Evolutionary conservation across 2,113 vertebrate species (phyloP), one percentile per base, ranked within the genome.

Genomic region (Grammomys surdaster): DNA sequence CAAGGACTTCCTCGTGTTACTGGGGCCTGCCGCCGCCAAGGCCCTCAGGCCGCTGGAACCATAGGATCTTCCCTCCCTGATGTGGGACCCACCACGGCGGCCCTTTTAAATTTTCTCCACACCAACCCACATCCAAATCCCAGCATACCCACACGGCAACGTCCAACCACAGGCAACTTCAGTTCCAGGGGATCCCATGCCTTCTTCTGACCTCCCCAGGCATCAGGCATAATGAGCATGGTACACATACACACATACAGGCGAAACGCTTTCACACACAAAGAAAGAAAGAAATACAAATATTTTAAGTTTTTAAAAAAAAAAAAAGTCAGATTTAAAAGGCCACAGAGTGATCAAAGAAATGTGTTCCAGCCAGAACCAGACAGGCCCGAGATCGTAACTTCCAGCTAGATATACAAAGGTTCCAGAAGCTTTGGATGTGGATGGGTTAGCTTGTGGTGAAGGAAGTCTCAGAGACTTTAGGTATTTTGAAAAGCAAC

Each of bases 381-480:
- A 56, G 31, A 20, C 33, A 58, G 31, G 51, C 51, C 51, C 48
- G 33, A 80, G 48, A 22, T 20, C n/a, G 19, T 58, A n/a, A 58
- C 33, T 56, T 81, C 54, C 33, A 78, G 7, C 46, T 78, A 77
- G 26, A 31, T 81, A 14, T 0, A 58, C 36, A 31, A 63, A 28
- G 78, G 48, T 70, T 84, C 43, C 36, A 60, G 36, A 69, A 40
- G 43, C 4, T 75, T 80, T 10, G 17, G 11, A 12, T 12, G 5
- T 1, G 36, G 69, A 7, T 16, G 8, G 14, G 2, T 0, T 20
- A 73, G 75, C 14, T 33, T 7, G 19, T 60, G 20, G 5, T 19
- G 54, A 24, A 33, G 7, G 8, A 17, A 0, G 1, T 2, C 20
- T 51, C 48, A 9, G 31, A n/a, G 36, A 51, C 13, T 12, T 72